Evolutionary conservation across 2,888 invertebrate species (phyloP), one percentile per base, ranked within the genome.

Genomic region (Philhelius pedissequus): DNA sequence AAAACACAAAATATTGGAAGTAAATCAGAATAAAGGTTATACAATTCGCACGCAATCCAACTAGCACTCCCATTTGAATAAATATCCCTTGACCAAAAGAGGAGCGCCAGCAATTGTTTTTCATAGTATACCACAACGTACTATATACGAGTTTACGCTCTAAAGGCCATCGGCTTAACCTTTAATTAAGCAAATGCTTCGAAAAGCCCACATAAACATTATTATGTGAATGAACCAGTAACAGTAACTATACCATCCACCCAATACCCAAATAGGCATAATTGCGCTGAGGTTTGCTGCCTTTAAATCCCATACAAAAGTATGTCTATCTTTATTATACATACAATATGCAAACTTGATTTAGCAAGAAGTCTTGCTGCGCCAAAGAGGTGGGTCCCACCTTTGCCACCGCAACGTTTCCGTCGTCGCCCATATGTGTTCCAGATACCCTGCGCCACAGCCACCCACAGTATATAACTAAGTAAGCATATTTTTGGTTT

Each of bases 101-200:
- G 79, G 73, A 73, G 79, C 48, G 79, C 50, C 66, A 48, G 4
- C 48, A 48, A 30, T 32, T 25, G 22, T 38, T 56, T 30, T 40
- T 40, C 6, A 48, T n/a, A n/a, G 1, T 9, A 35, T 60, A 35
- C 18, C 35, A 35, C 45, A 66, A 66, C 43, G 38, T 25, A 40
- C 15, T 20, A 32, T 32, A n/a, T n/a, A n/a, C n/a, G n/a, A n/a
- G n/a, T n/a, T n/a, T n/a, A n/a, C n/a, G 13, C 13, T 62, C 4
- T 18, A 79, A 83, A 83, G 83, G 79, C 66, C 74, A 56, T 30
- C 50, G 22, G 64, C 48, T 79, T 74, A 74, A 75, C 78, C 83
- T 83, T 78, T 78, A 74, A 78, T 78, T 78, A 69, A 83, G 62
- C 30, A 38, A 69, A 64, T 45, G 43, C 32, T 56, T 32, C 25